Conservation (phyloP, 2,888 invertebrate species). For the Zaprionus obscuricornis region DNA sequence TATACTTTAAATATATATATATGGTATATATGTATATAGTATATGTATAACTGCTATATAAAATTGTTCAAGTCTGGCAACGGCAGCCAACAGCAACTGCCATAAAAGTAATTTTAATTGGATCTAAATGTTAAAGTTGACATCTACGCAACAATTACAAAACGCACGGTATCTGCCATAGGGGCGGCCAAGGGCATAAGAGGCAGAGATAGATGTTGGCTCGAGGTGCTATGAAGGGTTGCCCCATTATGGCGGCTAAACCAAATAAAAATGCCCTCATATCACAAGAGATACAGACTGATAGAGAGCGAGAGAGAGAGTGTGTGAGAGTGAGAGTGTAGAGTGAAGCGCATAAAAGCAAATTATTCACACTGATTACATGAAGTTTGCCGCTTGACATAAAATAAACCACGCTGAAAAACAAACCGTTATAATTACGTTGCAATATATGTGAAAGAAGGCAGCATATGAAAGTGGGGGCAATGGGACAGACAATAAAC, state of each 20-base stretch:
- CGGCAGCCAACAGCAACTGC: slow-evolving; percentile 4
- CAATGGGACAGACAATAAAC: no score
- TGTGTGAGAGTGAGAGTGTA: no score
- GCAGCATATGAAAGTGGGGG: neutral
- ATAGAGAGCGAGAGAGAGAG: no score
- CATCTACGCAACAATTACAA: slow-evolving; percentile 58
- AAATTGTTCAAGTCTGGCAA: slow-evolving; percentile 11
- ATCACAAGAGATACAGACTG: slow-evolving; percentile 46
- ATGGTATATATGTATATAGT: no score
- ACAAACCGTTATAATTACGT: slow-evolving; percentile 74
- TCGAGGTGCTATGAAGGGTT: neutral
- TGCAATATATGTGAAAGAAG: slow-evolving; percentile 48
- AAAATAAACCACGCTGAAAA: slow-evolving; percentile 67
- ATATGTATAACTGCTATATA: slow-evolving; percentile 15
- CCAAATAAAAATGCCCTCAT: slow-evolving; percentile 56
- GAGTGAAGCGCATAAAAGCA: slow-evolving; percentile 49
- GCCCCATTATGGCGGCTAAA: slow-evolving; percentile 41
- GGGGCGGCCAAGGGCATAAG: neutral
- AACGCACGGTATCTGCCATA: slow-evolving; percentile 24
- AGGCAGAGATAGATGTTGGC: slow-evolving; percentile 16
- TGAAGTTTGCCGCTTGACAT: slow-evolving; percentile 62
- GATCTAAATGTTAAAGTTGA: slow-evolving; percentile 65
- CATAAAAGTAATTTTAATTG: slow-evolving; percentile 73
- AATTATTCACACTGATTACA: slow-evolving; percentile 77
- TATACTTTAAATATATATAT: no score